A percentile compares a stretch with the other conserved stretches of the same genome.
Conservation (phyloP, 2,888 invertebrate species). For the Stenodema calcarata region DNA sequence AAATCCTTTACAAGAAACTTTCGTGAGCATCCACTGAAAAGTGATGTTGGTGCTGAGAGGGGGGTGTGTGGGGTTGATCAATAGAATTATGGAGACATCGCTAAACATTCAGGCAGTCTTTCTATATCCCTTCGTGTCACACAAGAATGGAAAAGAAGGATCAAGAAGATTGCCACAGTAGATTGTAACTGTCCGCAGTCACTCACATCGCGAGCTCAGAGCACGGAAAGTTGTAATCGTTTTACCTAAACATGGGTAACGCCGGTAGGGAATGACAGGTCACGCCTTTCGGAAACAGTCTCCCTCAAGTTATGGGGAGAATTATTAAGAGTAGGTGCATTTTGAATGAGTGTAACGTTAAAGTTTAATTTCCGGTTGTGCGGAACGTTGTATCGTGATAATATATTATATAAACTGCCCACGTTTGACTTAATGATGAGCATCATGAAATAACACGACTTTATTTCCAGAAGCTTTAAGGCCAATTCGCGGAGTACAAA, state of each 20-base stretch:
- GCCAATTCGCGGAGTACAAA: too few species aligned
- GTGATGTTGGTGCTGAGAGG: not conserved
- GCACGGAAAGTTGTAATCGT: slow-evolving; percentile 18
- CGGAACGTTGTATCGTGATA: too few species aligned
- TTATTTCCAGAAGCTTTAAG: too few species aligned
- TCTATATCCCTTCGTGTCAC: not conserved
- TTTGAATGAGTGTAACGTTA: too few species aligned
- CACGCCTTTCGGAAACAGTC: not conserved
- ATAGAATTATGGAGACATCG: not conserved
- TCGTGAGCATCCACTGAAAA: too few species aligned
- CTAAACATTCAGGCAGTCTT: not conserved
- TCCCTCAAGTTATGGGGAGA: not conserved
- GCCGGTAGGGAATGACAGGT: not conserved
- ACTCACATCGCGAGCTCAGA: not conserved
- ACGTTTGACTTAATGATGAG: too few species aligned
- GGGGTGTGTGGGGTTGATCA: not conserved
- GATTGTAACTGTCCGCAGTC: not conserved
- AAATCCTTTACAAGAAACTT: too few species aligned
- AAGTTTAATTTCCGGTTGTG: too few species aligned
- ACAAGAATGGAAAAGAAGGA: not conserved
- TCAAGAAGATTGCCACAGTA: not conserved
- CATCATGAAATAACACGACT: too few species aligned
- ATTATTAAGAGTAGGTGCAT: too few species aligned
- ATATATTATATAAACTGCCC: too few species aligned
- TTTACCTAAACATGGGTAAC: not conserved